phyloP scores from a whole-genome alignment of 2,888 invertebrate species.

The Rhingia campestris region DNA sequence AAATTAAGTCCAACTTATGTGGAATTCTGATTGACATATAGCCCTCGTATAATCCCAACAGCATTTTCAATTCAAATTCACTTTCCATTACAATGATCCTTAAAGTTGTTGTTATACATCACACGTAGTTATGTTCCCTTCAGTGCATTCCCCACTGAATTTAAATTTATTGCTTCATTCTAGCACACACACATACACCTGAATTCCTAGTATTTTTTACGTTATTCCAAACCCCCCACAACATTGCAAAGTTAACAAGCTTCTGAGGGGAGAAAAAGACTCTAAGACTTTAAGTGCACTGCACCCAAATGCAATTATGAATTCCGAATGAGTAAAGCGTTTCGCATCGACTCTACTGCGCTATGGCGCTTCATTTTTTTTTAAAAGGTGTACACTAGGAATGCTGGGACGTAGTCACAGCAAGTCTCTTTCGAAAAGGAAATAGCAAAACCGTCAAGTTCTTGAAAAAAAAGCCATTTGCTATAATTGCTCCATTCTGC shows the following conservation, averaged over 20 bases:
- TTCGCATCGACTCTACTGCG: conserved; percentile 8
- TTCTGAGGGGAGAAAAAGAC: neutral
- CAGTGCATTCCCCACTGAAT: neutral
- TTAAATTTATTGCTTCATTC: neutral
- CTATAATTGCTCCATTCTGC: conserved; percentile 9
- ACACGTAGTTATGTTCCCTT: neutral
- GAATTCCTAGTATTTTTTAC: neutral
- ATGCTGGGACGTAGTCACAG: neutral
- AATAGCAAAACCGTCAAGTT: neutral
- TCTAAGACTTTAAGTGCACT: conserved; percentile 37
- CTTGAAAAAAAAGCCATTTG: neutral
- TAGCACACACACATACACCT: conserved; percentile 1
- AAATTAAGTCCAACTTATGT: too few species aligned
- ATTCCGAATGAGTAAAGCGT: conserved; percentile 31
- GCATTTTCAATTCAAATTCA: too few species aligned
- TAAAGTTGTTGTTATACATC: conserved; percentile 8
- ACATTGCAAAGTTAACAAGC: conserved; percentile 3
- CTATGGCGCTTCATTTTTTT: neutral
- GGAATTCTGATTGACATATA: too few species aligned
- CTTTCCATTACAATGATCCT: conserved; percentile 5
- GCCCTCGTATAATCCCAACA: too few species aligned
- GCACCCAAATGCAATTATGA: conserved; percentile 56
- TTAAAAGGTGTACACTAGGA: too few species aligned
- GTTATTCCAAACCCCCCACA: neutral
- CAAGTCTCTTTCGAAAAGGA: neutral